These are phyloP conservation scores for Alosa alosa DNA, from an alignment of 2,113 vertebrate genomes.

Conservation along the genomic window DNA sequence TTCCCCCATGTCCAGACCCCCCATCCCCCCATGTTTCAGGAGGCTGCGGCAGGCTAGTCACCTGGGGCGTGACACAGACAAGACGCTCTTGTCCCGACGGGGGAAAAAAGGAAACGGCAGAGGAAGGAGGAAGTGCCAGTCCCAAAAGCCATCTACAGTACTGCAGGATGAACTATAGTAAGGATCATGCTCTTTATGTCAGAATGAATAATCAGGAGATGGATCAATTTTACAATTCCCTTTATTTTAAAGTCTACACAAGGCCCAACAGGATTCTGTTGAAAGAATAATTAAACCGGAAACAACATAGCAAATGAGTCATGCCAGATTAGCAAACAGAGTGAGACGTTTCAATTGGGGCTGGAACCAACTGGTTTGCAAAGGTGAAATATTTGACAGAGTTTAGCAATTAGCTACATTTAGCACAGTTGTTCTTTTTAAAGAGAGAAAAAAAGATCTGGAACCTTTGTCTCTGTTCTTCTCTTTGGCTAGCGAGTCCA, in stretches of 20 bases:
- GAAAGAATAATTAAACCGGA: neutral
- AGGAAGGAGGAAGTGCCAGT: neutral
- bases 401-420: neutral
- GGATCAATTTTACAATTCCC: neutral
- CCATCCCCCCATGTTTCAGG: neutral
- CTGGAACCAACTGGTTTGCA: neutral
- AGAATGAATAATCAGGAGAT: neutral
- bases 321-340: neutral
- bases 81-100: neutral
- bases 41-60: conserved; percentile 7
- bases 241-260: too few species aligned
- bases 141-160: neutral
- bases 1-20: neutral
- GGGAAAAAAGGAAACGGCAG: neutral
- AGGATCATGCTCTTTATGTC: neutral
- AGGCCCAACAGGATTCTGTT: neutral
- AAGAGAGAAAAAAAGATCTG: neutral
- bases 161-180: neutral
- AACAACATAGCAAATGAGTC: neutral
- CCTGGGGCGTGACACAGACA: conserved; percentile 27
- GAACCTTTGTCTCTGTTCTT: conserved; percentile 96
- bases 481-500: conserved; percentile 92
- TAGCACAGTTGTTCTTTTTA: neutral
- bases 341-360: neutral
- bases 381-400: neutral